Conservation (phyloP, 1,140 invertebrate species). For the Araneus ventricosus region DNA sequence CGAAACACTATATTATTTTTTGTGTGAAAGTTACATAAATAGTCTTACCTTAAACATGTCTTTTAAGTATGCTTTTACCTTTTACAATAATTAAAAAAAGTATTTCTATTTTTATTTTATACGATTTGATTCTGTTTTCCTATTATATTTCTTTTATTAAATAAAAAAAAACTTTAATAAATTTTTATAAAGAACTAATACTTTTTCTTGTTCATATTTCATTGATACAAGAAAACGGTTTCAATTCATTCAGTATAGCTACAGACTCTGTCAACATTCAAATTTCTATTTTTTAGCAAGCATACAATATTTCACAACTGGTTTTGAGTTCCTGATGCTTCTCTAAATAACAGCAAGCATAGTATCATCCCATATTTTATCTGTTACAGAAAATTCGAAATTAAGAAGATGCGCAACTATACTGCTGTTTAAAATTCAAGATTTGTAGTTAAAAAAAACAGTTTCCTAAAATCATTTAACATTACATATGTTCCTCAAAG, state of each 20-base stretch:
- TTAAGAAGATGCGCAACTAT: constrained; percentile 12
- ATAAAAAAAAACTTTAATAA: too few relatives aligned
- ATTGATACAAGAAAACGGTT: background rate
- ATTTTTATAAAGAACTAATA: too few relatives aligned
- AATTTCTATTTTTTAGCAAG: constrained; percentile 4
- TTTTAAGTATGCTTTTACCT: too few relatives aligned
- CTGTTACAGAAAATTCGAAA: background rate
- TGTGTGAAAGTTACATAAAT: too few relatives aligned
- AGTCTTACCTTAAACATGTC: too few relatives aligned
- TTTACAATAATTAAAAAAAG: too few relatives aligned
- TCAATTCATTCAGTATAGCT: background rate
- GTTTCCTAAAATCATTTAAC: constrained; percentile 54
- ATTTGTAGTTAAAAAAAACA: background rate
- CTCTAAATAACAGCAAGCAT: background rate
- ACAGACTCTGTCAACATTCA: background rate
- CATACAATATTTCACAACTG: constrained; percentile 35
- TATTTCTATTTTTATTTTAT: too few relatives aligned
- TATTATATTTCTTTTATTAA: too few relatives aligned
- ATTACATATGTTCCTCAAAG: constrained; percentile 12
- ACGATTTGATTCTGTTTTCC: too few relatives aligned
- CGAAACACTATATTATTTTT: too few relatives aligned
- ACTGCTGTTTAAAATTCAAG: constrained; percentile 31
- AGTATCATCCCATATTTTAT: constrained; percentile 48
- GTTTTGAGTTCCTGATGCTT: constrained; percentile 63
- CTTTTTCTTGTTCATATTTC: background rate